Base-by-base conservation (phyloP, 2,797 vertebrate genomes). In the Ceryle rudis region DNA sequence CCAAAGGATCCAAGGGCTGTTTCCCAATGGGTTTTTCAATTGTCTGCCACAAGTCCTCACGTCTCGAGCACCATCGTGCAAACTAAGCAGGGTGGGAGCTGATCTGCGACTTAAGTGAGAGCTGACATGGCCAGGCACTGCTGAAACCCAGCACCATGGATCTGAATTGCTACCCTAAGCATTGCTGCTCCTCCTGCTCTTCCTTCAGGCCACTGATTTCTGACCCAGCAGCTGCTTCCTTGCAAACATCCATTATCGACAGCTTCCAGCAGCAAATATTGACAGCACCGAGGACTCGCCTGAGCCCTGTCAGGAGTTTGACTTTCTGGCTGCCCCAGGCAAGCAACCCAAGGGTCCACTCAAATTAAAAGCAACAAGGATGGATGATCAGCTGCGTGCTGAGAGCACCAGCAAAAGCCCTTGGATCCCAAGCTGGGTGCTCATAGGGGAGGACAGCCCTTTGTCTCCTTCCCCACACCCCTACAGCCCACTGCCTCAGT, bases 191-290 rank as follows among this genome's bases (percentile, higher is more conserved):
- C 83, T 10, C 33, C 54, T 0, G 0, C 54, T 85, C 88, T 80
- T 61, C 87, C 64, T 66, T n/a, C n/a, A 8, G 64, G 90, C 46
- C 49, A 4, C 82, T 13, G 72, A 73, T 75, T 87, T 51, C 90
- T 19, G 51, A 67, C 13, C 71, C 60, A 39, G 81, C 92, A 60
- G 88, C 85, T 86, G 85, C 75, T 87, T 81, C 66, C 66, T 51
- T 11, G 37, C 66, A 65, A 70, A 51, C 51, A 54, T 71, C 73
- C 25, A 0, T 21, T 90, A 94, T 75, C 1, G 23, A 72, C n/a
- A 8, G 58, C 89, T 83, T 61, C 83, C 94, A 89, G 90, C 89
- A 85, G 81, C 86, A 69, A 62, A 25, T 82, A 97, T 55, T 8
- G 11, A 90, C 66, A 42, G 81, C 22, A 33, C 70, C 17, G 2